Evolutionary conservation across 1,140 invertebrate species (phyloP), one percentile per base, ranked within the genome.

Genomic region (Matsumurasca onukii): DNA sequence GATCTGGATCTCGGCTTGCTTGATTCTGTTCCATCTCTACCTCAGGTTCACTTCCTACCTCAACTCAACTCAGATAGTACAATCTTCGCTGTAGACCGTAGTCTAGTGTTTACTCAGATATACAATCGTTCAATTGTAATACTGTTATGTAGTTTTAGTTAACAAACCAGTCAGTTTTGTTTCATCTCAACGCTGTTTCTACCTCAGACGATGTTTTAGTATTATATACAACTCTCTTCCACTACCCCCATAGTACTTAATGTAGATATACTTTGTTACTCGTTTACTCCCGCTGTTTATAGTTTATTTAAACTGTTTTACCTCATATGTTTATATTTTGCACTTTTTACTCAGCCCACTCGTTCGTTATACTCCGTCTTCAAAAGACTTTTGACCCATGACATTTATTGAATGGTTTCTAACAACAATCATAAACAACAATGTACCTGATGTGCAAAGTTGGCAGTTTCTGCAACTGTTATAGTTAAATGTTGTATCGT

Each of bases 281-380:
- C 24, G 55, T 59, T 59, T 29, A 27, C 55, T 29, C 25, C 55
- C n/a, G n/a, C n/a, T n/a, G 30, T 29, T 27, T 29, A 59, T 13
- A 59, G 55, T 59, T 59, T 59, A 59, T 59, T 59, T 27, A 22
- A 27, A 13, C 24, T 25, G 22, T 59, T 27, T 59, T 9, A 5
- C 30, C 30, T 59, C 55, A 59, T 59, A 59, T 59, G 25, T 59
- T 59, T 59, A 59, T 59, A 59, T 12, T 22, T 59, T 27, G 25
- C 55, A 59, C 55, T 29, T 24, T n/a, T n/a, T n/a, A n/a, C 30
- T 59, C 30, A 27, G 2, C 3, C 12, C 55, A 59, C 55, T 5
- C 3, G 9, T 27, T 39, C 34, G 34, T 17, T 39, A 17, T 39
- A 39, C 5, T 39, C 34, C 5, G 34, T 39, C 34, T 39, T 39